phyloP scores from a whole-genome alignment of 2,888 invertebrate species.

The Amiota minor region DNA sequence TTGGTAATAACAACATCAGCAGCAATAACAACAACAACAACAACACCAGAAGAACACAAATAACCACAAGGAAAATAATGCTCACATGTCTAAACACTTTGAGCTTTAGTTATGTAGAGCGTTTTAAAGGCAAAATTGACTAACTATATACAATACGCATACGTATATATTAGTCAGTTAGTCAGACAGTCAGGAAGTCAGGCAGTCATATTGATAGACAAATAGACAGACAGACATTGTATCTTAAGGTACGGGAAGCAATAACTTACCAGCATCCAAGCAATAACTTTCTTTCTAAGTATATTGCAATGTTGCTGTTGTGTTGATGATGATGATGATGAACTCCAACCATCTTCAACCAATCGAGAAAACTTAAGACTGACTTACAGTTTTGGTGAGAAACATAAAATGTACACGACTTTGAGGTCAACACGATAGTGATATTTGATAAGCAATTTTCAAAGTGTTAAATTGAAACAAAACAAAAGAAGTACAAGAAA shows the following conservation, averaged over 20 bases:
- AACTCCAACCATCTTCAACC: not conserved
- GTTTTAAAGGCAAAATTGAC: not conserved
- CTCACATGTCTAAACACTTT: not conserved
- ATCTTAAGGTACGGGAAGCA: no score
- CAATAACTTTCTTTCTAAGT: no score
- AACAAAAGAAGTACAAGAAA: not conserved
- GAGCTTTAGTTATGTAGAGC: no score
- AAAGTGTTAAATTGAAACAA: constrained; percentile 53
- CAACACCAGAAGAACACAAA: not conserved
- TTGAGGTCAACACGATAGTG: constrained; percentile 62
- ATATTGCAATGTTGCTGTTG: no score
- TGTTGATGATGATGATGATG: not conserved
- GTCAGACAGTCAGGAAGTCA: not conserved
- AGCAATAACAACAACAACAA: constrained; percentile 14
- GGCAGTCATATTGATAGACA: no score
- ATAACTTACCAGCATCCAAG: no score
- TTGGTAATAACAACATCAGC: not conserved
- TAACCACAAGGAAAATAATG: not conserved
- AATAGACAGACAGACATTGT: no score
- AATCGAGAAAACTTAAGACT: no score
- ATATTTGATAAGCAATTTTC: constrained; percentile 62
- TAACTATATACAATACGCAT: not conserved
- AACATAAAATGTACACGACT: constrained; percentile 51
- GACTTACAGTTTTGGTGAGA: not conserved
- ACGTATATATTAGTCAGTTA: not conserved